Conservation (phyloP, 2,113 vertebrate species). For the Epinephelus cyanopodus region DNA sequence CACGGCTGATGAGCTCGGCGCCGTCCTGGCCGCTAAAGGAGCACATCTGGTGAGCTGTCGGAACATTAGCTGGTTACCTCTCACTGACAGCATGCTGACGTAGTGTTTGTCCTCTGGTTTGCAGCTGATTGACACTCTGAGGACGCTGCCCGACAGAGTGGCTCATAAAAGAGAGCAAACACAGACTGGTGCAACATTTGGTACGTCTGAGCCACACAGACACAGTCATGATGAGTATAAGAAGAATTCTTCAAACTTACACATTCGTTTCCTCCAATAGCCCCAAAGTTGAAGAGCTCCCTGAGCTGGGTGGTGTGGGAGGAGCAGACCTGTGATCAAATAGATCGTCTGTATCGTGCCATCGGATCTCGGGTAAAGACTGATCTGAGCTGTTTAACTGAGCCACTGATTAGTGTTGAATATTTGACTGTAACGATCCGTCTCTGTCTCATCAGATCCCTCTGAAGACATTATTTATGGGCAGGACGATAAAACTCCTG, state of each 20-base stretch:
- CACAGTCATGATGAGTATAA: not conserved
- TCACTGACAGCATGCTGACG: not conserved
- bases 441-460: conserved; percentile 83
- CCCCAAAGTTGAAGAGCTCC: conserved; percentile 89
- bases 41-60: conserved; percentile 87
- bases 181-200: conserved; percentile 88
- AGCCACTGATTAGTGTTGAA: not conserved
- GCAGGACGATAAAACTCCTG: conserved; percentile 87
- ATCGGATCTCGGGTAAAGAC: conserved; percentile 88
- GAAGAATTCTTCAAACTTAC: not conserved
- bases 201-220: conserved; percentile 76
- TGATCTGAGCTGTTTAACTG: not conserved
- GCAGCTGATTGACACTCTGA: conserved; percentile 92
- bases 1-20: conserved; percentile 89
- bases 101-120: conserved; percentile 30
- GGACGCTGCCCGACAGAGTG: conserved; percentile 88
- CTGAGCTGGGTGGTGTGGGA: conserved; percentile 95
- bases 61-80: not conserved
- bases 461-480: conserved; percentile 91
- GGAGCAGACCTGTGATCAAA: conserved; percentile 90
- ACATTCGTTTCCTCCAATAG: conserved; percentile 68
- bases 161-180: conserved; percentile 86
- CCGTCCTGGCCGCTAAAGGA: conserved; percentile 86
- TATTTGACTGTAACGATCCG: not conserved
- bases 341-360: conserved; percentile 88